Percentiles rank a stretch among this genome's conserved stretches.
Conservation (phyloP, 2,113 vertebrate genomes). For the Picathartes gymnocephalus region DNA sequence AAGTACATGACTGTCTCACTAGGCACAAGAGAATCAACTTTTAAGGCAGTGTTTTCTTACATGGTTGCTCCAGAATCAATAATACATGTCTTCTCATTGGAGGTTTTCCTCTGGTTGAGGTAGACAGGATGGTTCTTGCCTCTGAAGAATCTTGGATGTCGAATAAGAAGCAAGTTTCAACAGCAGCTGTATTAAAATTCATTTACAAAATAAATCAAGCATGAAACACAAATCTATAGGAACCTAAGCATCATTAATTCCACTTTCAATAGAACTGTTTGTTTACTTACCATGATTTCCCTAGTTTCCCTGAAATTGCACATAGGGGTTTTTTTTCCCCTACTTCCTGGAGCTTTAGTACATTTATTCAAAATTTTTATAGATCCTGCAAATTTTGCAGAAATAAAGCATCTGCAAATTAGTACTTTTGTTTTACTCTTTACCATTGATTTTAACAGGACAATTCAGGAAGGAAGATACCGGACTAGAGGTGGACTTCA, state of each 20-base stretch:
- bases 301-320: neutral
- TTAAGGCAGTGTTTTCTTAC: neutral
- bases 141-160: neutral
- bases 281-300: neutral
- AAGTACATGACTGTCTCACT: neutral
- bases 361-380: neutral
- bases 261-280: neutral
- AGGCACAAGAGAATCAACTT: neutral
- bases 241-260: constrained; percentile 36
- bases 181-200: constrained; percentile 27
- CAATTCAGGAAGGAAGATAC: neutral
- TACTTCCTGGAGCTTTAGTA: neutral
- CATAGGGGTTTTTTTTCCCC: fast-evolving
- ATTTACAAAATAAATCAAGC: constrained; percentile 40
- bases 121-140: neutral
- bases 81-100: neutral
- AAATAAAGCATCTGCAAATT: neutral
- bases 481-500: neutral
- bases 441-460: neutral
- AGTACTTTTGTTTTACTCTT: neutral
- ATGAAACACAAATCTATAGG: constrained; percentile 32
- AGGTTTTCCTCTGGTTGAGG: neutral
- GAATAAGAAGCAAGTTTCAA: constrained; percentile 16
- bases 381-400: neutral
- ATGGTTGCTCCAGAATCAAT: neutral